phyloP scores from a whole-genome alignment of 2,113 vertebrate species.

The Heterotilapia buettikoferi region DNA sequence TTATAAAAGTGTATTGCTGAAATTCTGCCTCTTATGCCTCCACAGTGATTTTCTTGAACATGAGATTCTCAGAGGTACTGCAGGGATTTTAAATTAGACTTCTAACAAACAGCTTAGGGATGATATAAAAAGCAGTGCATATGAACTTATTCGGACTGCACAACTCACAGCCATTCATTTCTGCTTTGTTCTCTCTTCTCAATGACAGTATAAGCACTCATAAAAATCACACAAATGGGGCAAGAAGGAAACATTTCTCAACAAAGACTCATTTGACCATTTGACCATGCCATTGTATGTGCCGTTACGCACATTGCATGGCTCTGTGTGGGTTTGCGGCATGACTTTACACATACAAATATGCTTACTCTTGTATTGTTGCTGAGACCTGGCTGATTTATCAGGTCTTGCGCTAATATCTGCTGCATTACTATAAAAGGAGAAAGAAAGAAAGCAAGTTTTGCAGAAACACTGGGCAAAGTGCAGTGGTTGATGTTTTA shows the following conservation, averaged over 20 bases:
- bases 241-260: slow-evolving; percentile 27
- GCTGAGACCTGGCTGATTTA: background rate
- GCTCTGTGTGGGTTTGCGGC: background rate
- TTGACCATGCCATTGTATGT: background rate
- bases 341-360: background rate
- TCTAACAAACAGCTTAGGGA: background rate
- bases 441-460: background rate
- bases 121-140: background rate
- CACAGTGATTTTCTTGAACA: background rate
- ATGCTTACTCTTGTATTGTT: background rate
- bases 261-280: slow-evolving; percentile 9
- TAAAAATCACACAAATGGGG: slow-evolving; percentile 28
- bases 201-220: background rate
- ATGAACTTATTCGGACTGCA: background rate
- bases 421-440: background rate
- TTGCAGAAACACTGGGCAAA: background rate
- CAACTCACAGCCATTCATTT: background rate
- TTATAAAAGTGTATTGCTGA: slow-evolving; percentile 1
- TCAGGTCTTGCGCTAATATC: background rate
- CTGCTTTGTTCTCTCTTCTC: background rate
- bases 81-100: background rate
- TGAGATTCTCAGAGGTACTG: background rate
- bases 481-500: background rate
- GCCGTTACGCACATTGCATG: background rate
- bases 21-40: background rate